Evolutionary conservation across 2,113 vertebrate genomes (phyloP).

Genomic region (Misgurnus mizolepis): DNA sequence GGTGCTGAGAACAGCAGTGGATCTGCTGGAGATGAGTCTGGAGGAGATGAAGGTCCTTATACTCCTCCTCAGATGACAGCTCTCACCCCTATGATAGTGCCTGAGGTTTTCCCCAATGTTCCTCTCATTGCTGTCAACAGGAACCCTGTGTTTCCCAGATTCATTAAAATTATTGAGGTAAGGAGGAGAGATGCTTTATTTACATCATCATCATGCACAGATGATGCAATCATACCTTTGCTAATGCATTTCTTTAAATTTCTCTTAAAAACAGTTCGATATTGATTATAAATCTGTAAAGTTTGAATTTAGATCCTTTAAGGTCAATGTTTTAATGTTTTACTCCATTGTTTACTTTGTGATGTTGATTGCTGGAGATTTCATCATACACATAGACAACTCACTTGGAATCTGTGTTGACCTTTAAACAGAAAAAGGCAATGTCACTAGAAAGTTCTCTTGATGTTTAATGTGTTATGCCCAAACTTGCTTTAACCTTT

Average conservation of each 20-base stretch:
- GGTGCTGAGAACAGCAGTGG: slow-evolving; percentile 65
- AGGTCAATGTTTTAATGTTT: background rate
- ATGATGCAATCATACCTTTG: background rate
- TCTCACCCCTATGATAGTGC: slow-evolving; percentile 89
- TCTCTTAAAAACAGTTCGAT: background rate
- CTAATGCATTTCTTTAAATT: no score
- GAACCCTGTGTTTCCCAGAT: slow-evolving; percentile 94
- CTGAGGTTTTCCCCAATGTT: slow-evolving; percentile 91
- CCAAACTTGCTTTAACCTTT: no score
- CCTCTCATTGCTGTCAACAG: slow-evolving; percentile 91
- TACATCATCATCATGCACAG: background rate
- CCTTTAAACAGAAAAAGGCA: no score
- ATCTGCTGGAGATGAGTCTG: slow-evolving; percentile 73
- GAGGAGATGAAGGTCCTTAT: slow-evolving; percentile 73
- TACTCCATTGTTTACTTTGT: background rate
- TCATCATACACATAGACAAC: slow-evolving; percentile 7
- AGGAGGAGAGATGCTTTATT: slow-evolving; percentile 33
- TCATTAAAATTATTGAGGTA: slow-evolving; percentile 99
- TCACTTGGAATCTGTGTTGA: no score
- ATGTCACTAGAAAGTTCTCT: no score
- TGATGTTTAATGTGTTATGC: no score
- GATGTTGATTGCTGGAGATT: slow-evolving; percentile 8
- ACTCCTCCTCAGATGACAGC: slow-evolving; percentile 82
- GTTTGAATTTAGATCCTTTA: background rate
- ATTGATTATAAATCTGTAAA: background rate